These are phyloP conservation scores for Oryzias javanicus DNA, from an alignment of 2,113 vertebrate genomes.

Conservation along the genomic window DNA sequence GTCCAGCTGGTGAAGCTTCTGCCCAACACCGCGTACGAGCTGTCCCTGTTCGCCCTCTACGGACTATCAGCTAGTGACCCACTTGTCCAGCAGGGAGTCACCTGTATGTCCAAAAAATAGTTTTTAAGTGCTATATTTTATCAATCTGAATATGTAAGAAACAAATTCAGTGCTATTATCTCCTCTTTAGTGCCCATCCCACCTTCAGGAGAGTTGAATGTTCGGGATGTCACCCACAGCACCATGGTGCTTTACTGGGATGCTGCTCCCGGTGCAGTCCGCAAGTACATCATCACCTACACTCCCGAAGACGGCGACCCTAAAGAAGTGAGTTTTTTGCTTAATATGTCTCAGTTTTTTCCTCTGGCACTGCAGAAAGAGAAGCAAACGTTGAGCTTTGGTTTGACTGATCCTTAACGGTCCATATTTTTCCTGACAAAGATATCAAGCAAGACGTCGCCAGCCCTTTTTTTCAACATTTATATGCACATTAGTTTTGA, in stretches of 20 bases:
- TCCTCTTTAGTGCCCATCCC: slow-evolving; percentile 82
- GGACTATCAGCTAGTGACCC: slow-evolving; percentile 85
- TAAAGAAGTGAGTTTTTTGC: slow-evolving; percentile 83
- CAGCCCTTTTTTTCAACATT: slow-evolving; percentile 10
- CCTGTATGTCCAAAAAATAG: slow-evolving; percentile 79
- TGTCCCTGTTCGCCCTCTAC: slow-evolving; percentile 83
- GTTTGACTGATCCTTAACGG: background rate
- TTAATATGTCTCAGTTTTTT: background rate
- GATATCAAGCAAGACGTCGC: background rate
- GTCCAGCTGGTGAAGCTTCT: slow-evolving; percentile 84
- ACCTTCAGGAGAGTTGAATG: slow-evolving; percentile 79
- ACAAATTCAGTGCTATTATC: background rate
- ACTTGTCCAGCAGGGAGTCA: slow-evolving; percentile 86
- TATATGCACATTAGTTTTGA: slow-evolving; percentile 46
- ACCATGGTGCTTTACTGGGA: slow-evolving; percentile 88
- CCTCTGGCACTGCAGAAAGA: background rate
- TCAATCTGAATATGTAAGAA: background rate
- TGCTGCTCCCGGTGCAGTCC: slow-evolving; percentile 84
- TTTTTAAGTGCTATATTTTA: background rate
- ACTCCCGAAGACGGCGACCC: slow-evolving; percentile 80
- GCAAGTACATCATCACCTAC: slow-evolving; percentile 88
- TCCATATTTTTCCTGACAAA: background rate
- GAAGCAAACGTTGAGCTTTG: background rate
- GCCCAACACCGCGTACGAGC: slow-evolving; percentile 87
- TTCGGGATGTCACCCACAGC: slow-evolving; percentile 92